Conservation (phyloP, 1,140 invertebrate genomes). For the Lepidostoma basale region DNA sequence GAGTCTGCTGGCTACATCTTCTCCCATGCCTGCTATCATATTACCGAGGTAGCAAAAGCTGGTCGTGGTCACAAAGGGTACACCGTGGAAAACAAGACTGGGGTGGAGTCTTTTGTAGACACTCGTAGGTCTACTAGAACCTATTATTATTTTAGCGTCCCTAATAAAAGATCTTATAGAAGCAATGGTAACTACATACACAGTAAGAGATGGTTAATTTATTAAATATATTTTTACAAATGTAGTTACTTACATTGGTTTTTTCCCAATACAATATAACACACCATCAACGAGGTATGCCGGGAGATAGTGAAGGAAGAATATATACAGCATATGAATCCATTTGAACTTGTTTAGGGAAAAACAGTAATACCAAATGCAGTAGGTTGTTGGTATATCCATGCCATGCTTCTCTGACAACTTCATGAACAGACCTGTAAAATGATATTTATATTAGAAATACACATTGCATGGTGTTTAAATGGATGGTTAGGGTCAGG, state of each 20-base stretch:
- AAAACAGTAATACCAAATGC: constrained; percentile 65
- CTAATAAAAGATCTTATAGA: too few species aligned
- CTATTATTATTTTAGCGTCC: too few species aligned
- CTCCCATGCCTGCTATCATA: too few species aligned
- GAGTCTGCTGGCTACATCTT: too few species aligned
- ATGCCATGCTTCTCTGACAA: constrained; percentile 53
- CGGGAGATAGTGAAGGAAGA: constrained; percentile 66
- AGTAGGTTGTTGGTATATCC: constrained; percentile 51
- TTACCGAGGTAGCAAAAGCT: too few species aligned
- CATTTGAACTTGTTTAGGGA: constrained; percentile 54
- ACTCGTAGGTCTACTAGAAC: too few species aligned
- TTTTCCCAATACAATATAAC: constrained; percentile 62
- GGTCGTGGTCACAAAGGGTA: too few species aligned
- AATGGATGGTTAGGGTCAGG: background rate
- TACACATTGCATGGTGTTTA: background rate
- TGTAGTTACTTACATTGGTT: constrained; percentile 63
- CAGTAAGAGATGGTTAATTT: too few species aligned
- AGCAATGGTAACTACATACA: too few species aligned
- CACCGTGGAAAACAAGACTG: too few species aligned
- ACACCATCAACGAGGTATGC: constrained; percentile 65
- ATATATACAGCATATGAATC: constrained; percentile 57
- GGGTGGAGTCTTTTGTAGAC: too few species aligned
- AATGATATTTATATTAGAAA: background rate
- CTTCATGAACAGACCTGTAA: constrained; percentile 58
- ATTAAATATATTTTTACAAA: too few species aligned